A percentile compares a stretch with the other conserved stretches of the same genome.
Conservation (phyloP, 2,888 invertebrate genomes). For the Cosmia pyralina region DNA sequence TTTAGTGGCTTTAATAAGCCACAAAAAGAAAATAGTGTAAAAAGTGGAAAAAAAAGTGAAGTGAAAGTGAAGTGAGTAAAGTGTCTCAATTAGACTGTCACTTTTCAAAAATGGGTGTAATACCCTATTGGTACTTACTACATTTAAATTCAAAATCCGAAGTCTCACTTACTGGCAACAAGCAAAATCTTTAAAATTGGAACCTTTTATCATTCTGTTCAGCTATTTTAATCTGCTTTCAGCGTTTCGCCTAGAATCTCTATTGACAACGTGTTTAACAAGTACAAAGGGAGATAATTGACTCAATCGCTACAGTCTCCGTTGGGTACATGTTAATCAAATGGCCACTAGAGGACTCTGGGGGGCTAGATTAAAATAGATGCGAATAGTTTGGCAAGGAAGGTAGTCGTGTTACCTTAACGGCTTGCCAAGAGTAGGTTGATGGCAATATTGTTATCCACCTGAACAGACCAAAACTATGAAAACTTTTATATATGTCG, state of each 20-base stretch:
- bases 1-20: too few species aligned
- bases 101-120: too few species aligned
- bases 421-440: too few species aligned
- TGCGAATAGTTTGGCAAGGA: slow-evolving; percentile 14
- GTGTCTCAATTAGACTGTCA: too few species aligned
- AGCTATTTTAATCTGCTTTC: slow-evolving; percentile 15
- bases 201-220: background rate
- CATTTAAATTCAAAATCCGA: slow-evolving; percentile 3
- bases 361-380: too few species aligned
- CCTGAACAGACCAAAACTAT: too few species aligned
- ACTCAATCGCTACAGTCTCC: slow-evolving; percentile 25
- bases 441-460: background rate
- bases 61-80: too few species aligned
- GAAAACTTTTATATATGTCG: too few species aligned
- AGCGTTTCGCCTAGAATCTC: slow-evolving; percentile 1
- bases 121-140: too few species aligned
- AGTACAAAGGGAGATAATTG: slow-evolving; percentile 50
- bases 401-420: too few species aligned
- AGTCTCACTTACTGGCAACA: background rate
- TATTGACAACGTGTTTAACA: slow-evolving; percentile 6
- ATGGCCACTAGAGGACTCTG: background rate
- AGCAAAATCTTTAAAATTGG: background rate
- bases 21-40: too few species aligned
- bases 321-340: slow-evolving; percentile 31
- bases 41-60: too few species aligned